Base-by-base conservation (phyloP, 1,140 invertebrate species). In the Trichomalopsis sarcophagae region DNA sequence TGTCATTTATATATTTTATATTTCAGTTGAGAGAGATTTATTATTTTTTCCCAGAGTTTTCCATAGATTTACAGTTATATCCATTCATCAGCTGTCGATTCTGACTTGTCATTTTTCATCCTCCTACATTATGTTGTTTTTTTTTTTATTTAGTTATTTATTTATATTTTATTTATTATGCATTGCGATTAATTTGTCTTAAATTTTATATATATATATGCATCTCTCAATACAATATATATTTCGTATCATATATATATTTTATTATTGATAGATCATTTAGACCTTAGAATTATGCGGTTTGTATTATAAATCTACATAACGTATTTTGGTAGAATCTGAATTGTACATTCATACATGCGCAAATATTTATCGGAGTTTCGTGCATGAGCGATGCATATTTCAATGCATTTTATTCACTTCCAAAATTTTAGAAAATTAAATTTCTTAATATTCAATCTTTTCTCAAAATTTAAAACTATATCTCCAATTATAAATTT, bases 341-440 rank as follows among this genome's bases (percentile, higher is more conserved):
- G 27, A 85, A 44, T 82, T 81, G 76, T 81, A 85, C 80, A 82
- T 86, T 73, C 80, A 86, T 82, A 44, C 75, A 71, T 75, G 27
- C 44, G 75, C 30, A 86, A 73, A 77, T 76, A 68, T 82, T 71
- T 79, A 36, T 77, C 62, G 80, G 80, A 86, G 84, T 27, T 76
- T 86, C 79, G 84, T 86, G 75, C 84, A 86, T 55, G 80, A 86
- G 84, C 84, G 84, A 86, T 86, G 84, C 77, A 81, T 76, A 69
- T 69, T 78, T 50, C 21, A 40, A 76, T 47, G 44, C 74, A 17
- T 44, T 50, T 11, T 40, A 44, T n/a, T 78, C 66, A 33, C 66
- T 78, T 0, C 17, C 36, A 78, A 66, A 78, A 23, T 50, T 11
- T 17, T 21, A 21, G 21, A 33, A 74, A 74, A 74, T 74, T 3